Evolutionary conservation across 2,797 vertebrate species (phyloP), one percentile per base, ranked within the genome.

Genomic region (Sorex maritimensis): DNA sequence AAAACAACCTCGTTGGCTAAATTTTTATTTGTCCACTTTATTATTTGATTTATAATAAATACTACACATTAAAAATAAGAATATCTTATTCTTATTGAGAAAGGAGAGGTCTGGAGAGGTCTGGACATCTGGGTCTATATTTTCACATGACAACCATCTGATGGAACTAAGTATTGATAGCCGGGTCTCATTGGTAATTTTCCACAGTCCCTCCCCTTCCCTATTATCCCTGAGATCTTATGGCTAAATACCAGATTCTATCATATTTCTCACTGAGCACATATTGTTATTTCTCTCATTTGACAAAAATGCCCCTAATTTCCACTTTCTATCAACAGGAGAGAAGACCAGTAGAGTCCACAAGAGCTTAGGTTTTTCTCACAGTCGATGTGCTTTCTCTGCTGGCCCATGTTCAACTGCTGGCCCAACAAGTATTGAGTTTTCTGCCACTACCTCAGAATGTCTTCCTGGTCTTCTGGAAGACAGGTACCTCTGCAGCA

Each of bases 71-170:
- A 84, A 72, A 72, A 85, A 75, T 84, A 28, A n/a, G 41, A 81
- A 41, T 88, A 86, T 55, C 21, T 92, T 49, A 44, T 17, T 84
- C 38, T 74, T 87, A 19, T 83, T 74, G 58, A 71, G 72, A 81
- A 87, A 85, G 69, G 15, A 19, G 38, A 34, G 44, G 41, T 82
- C 55, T 68, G 69, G 15, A 19, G 38, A 34, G 44, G 41, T 82
- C 55, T 68, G 67, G 26, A 19, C n/a, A 63, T 13, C 4, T 34
- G 5, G 15, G 7, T 52, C 24, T 67, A 2, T 21, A 34, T 84
- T 81, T 44, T 71, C 19, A n/a, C 5, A 15, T 52, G 63, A 72
- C 38, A 72, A 13, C 15, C 58, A 68, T 65, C 13, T 26, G 0
- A 44, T 46, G 19, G 58, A 65, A 74, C 34, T 49, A 34, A 69